phyloP scores from a whole-genome alignment of 2,113 vertebrate genomes.

The Solenodon paradoxus region DNA sequence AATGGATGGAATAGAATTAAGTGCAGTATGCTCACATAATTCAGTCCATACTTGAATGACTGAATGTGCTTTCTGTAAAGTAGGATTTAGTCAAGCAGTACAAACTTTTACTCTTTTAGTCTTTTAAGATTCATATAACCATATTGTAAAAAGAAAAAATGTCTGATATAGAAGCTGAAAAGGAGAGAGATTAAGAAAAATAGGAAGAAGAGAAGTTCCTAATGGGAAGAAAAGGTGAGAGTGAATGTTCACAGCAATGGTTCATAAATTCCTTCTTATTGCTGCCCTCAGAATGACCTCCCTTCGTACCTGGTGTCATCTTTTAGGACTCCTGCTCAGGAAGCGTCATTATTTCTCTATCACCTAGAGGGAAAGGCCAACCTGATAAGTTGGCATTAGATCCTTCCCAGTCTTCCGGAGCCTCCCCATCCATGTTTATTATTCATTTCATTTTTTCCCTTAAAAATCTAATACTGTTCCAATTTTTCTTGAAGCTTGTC shows the following conservation, averaged over 20 bases:
- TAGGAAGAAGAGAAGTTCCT: neutral
- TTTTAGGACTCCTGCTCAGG: neutral
- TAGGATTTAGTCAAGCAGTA: constrained; percentile 42
- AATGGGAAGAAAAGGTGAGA: neutral
- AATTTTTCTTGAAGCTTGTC: neutral
- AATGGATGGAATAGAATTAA: constrained; percentile 40
- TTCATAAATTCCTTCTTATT: neutral
- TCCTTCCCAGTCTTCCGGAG: neutral
- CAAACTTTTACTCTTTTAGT: neutral
- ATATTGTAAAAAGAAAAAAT: neutral
- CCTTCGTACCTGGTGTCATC: neutral
- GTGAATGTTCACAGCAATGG: neutral
- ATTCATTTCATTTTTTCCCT: neutral
- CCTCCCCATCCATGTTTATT: neutral
- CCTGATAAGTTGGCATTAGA: neutral
- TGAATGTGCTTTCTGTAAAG: neutral
- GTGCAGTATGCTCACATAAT: neutral
- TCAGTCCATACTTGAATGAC: neutral
- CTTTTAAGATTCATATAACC: neutral
- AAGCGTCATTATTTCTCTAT: neutral
- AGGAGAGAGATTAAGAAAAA: neutral
- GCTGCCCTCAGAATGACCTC: neutral
- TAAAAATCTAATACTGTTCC: neutral
- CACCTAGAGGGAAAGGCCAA: neutral
- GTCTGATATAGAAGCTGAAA: neutral